These are phyloP conservation scores for Rhabdornis inornatus DNA, from an alignment of 2,113 vertebrate genomes.

Conservation along the genomic window DNA sequence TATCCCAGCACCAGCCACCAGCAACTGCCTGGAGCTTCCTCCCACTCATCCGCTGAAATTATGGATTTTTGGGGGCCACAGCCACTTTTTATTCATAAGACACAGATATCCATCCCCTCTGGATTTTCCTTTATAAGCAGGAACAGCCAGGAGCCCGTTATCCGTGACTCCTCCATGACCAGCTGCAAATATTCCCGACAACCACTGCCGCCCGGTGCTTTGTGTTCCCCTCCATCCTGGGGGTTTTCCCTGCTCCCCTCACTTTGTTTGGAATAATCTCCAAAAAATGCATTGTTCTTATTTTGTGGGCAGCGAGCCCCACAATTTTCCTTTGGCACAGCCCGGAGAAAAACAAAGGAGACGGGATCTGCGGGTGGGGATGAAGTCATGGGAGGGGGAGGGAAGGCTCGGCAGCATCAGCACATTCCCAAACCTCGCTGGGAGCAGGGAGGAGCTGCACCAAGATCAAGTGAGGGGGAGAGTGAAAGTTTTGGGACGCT, in stretches of 20 bases:
- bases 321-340: slow-evolving; percentile 8
- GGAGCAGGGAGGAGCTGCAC: background rate
- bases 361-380: background rate
- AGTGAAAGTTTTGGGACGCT: fast-evolving
- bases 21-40: background rate
- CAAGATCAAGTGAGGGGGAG: fast-evolving
- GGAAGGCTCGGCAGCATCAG: slow-evolving; percentile 19
- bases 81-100: background rate
- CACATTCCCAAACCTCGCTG: background rate
- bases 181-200: background rate
- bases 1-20: background rate
- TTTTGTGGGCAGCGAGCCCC: background rate
- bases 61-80: background rate
- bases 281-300: background rate
- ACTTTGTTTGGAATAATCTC: background rate
- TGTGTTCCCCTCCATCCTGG: fast-evolving
- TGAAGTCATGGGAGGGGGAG: background rate
- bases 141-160: fast-evolving
- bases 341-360: background rate
- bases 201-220: fast-evolving
- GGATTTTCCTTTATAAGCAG: background rate
- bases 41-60: background rate
- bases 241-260: background rate
- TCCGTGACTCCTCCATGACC: fast-evolving
- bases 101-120: background rate